Conservation (phyloP, 23 tunicate genomes). For the Botrylloides violaceus region DNA sequence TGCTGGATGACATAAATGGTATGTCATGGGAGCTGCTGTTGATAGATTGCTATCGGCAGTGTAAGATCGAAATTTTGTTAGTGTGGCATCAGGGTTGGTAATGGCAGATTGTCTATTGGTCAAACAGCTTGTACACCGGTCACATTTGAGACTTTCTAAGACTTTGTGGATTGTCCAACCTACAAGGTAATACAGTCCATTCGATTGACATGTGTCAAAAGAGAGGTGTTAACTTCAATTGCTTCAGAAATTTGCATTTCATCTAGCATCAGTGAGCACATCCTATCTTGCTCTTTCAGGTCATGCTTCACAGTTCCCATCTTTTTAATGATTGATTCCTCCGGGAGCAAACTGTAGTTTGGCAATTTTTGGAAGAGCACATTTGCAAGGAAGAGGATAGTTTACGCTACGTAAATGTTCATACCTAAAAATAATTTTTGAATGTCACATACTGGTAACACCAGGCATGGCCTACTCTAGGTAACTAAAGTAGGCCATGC, state of each 20-base stretch:
- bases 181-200: slow-evolving; percentile 1
- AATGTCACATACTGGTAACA: neutral
- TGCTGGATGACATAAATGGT: neutral
- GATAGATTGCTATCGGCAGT: neutral
- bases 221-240: neutral
- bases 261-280: slow-evolving; percentile 6
- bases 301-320: neutral
- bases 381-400: neutral
- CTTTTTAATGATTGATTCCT: neutral
- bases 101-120: neutral
- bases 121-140: no score
- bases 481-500: no score
- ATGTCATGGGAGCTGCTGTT: neutral
- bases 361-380: neutral
- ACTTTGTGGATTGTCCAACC: slow-evolving; percentile 6
- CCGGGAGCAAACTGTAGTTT: neutral
- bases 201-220: neutral
- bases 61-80: neutral
- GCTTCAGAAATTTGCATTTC: slow-evolving; percentile 12
- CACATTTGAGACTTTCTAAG: neutral
- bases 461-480: neutral
- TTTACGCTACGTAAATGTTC: neutral
- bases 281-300: neutral
- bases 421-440: slow-evolving; percentile 1
- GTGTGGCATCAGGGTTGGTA: neutral